Evolutionary conservation across 2,113 vertebrate genomes (phyloP).

Genomic region (Dolichallabes microphthalmus): DNA sequence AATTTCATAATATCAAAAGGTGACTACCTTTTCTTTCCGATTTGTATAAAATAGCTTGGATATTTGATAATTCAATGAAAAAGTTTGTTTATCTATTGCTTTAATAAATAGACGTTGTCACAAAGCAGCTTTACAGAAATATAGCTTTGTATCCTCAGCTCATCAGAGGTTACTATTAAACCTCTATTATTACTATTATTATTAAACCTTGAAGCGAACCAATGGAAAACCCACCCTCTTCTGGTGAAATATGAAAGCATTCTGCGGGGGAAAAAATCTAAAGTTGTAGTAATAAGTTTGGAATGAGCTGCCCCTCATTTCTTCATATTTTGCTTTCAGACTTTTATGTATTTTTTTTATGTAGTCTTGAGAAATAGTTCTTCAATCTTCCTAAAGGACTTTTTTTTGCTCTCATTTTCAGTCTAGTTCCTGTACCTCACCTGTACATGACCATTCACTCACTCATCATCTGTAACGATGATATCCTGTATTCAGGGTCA

Average conservation of each 20-base stretch:
- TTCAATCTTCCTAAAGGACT: no score
- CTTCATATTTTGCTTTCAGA: no score
- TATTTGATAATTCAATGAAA: background rate
- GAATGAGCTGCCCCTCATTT: no score
- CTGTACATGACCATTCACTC: no score
- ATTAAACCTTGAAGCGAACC: background rate
- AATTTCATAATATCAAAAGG: background rate
- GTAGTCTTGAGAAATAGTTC: no score
- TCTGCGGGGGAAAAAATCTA: background rate
- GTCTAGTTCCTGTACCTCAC: no score
- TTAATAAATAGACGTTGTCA: background rate
- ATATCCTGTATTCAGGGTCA: no score
- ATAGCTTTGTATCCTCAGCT: background rate
- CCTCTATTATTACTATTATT: no score
- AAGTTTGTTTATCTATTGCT: background rate
- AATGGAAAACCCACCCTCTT: background rate
- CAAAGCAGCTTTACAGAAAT: background rate
- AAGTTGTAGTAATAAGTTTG: background rate
- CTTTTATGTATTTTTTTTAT: no score
- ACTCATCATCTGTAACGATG: no score
- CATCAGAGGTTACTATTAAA: background rate
- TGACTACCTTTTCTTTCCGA: background rate
- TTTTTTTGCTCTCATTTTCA: no score
- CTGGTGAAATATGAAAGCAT: background rate
- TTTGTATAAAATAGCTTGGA: background rate